phyloP scores from a whole-genome alignment of 2,797 vertebrate species.

The Heterohyrax brucei region DNA sequence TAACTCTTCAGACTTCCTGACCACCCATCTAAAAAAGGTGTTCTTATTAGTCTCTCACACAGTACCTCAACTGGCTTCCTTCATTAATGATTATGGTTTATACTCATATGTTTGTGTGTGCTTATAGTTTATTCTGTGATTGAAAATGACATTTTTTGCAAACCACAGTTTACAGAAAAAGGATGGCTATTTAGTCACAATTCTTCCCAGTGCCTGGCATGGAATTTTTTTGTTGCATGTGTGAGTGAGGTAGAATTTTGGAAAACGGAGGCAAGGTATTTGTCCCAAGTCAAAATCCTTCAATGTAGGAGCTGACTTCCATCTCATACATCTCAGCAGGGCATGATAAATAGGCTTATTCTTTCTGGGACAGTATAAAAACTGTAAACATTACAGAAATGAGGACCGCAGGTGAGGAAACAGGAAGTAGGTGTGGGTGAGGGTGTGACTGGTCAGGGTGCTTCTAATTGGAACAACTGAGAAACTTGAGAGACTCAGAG shows the following conservation, averaged over 20 bases:
- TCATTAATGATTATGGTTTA: background rate
- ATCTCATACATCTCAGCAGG: background rate
- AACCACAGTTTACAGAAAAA: background rate
- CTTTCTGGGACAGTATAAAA: background rate
- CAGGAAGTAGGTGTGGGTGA: background rate
- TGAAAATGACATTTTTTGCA: background rate
- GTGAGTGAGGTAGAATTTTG: background rate
- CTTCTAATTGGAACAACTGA: background rate
- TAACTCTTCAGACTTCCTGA: background rate
- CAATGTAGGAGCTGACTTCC: background rate
- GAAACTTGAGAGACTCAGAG: background rate
- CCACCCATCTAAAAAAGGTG: background rate
- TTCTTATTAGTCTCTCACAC: background rate
- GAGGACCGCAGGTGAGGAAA: background rate
- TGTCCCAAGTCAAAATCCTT: background rate
- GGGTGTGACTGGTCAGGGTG: background rate
- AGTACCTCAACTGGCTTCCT: background rate
- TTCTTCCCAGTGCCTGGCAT: background rate
- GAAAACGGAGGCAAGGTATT: background rate
- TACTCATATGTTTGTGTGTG: background rate
- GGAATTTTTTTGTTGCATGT: background rate
- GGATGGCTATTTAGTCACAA: background rate
- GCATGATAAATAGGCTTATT: background rate
- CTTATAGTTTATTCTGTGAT: background rate
- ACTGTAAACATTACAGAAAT: background rate